Base-by-base conservation (phyloP, 2,797 vertebrate species). In the Tapirus indicus region DNA sequence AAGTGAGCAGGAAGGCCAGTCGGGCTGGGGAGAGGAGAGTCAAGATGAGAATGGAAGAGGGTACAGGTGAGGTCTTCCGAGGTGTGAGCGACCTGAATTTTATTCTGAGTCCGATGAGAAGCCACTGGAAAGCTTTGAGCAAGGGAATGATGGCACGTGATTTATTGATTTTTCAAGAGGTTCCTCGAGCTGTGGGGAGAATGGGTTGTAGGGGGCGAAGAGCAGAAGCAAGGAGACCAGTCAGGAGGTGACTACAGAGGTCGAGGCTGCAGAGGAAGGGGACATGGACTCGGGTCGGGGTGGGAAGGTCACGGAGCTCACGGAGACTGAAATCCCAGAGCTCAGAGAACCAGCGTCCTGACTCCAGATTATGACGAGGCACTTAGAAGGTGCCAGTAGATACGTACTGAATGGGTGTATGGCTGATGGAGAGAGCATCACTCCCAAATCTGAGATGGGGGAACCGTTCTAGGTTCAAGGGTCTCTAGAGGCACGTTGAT, bases 391-490 rank as follows among this genome's bases (percentile, higher is more conserved):
- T 13, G n/a, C 64, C 29, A 0, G 1, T 32, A 18, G 1, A 16
- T 13, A 29, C 0, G 4, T 20, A n/a, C 5, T 4, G 44, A 27
- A 66, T 25, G 66, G 32, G 35, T 6, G 1, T 2, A 0, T 2
- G 25, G 71, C 64, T 38, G 18, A 44, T 18, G 52, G 58, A 64
- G 27, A 56, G 3, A 69, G 29, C 56, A 21, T 27, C 69, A 23
- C 17, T 23, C 54, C 27, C 38, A 12, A 1, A 29, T 5, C 32
- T 8, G 38, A 52, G 54, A 18, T 41, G 41, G 56, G 29, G 49
- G 21, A 32, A 12, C 49, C 12, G 11, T 29, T 68, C 18, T 5
- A 5, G 75, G 20, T 7, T 49, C 1, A 1, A 16, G 12, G 23
- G 5, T 9, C 32, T 38, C 74, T 18, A 75, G 23, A 38, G 27